Evolutionary conservation across 2,888 invertebrate genomes (phyloP).

Genomic region (Mystacides longicornis): DNA sequence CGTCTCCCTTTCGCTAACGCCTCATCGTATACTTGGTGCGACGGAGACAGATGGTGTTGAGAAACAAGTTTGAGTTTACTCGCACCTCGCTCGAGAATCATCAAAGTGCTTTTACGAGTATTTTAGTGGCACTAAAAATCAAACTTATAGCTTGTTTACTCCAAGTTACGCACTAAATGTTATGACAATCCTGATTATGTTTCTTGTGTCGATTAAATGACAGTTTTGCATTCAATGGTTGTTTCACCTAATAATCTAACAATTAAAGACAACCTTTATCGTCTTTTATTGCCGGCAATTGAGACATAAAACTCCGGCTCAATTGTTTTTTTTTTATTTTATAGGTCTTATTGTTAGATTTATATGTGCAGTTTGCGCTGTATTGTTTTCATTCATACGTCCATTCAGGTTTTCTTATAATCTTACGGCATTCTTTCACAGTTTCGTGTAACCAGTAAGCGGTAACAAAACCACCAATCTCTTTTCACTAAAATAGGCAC

Average conservation of each 20-base stretch:
- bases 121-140: constrained; percentile 51
- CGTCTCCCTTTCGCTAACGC: constrained; percentile 9
- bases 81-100: constrained; percentile 24
- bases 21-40: neutral
- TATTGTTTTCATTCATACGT: too few species aligned
- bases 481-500: too few species aligned
- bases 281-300: constrained; percentile 24
- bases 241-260: neutral
- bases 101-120: constrained; percentile 43
- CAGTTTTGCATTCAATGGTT: constrained; percentile 24
- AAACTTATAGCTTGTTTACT: constrained; percentile 52
- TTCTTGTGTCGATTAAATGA: constrained; percentile 13
- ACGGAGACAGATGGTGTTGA: constrained; percentile 5
- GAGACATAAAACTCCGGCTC: constrained; percentile 22
- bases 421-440: too few species aligned
- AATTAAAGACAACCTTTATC: too few species aligned
- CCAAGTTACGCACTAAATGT: constrained; percentile 15
- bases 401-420: too few species aligned
- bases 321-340: too few species aligned
- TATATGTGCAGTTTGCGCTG: too few species aligned
- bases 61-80: neutral
- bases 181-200: constrained; percentile 13
- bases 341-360: too few species aligned
- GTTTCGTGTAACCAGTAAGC: too few species aligned
- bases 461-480: too few species aligned